phyloP scores from a whole-genome alignment of 2,113 vertebrate genomes.

The Coracopsis vasa region DNA sequence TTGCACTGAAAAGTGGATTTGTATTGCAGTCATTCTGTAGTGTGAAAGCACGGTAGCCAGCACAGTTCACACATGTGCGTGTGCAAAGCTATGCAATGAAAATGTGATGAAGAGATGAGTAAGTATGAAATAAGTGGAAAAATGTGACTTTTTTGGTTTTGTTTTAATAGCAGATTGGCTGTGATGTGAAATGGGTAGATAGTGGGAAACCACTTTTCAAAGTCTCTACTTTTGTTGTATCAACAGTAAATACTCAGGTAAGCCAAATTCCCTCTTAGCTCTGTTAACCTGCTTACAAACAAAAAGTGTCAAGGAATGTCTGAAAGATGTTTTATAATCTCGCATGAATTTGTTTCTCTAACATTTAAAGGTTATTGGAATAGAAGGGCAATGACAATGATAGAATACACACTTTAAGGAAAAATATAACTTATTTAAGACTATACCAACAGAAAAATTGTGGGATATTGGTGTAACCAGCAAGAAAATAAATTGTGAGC shows the following conservation, averaged over 20 bases:
- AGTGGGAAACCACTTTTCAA: constrained; percentile 92
- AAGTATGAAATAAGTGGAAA: not conserved
- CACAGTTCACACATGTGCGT: rapidly evolving
- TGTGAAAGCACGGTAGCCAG: not conserved
- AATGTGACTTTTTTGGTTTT: not conserved
- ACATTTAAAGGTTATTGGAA: not conserved
- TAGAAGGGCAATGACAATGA: not conserved
- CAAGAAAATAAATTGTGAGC: not conserved
- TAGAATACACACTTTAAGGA: not conserved
- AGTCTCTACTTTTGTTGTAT: constrained; percentile 88
- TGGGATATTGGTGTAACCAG: not conserved
- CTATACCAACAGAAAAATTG: not conserved
- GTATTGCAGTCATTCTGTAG: not conserved
- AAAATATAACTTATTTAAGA: not conserved
- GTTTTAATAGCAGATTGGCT: constrained; percentile 69
- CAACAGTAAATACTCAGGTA: constrained; percentile 97
- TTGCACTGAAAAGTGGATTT: not conserved
- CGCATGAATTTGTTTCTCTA: not conserved
- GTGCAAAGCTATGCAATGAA: not conserved
- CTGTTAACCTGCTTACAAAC: not conserved
- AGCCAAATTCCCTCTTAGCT: not conserved
- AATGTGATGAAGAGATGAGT: not conserved
- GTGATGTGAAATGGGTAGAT: constrained; percentile 95
- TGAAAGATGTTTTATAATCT: not conserved
- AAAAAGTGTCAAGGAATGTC: not conserved